Base-by-base conservation (phyloP, 1,140 invertebrate species). In the Drosophila setifemur region DNA sequence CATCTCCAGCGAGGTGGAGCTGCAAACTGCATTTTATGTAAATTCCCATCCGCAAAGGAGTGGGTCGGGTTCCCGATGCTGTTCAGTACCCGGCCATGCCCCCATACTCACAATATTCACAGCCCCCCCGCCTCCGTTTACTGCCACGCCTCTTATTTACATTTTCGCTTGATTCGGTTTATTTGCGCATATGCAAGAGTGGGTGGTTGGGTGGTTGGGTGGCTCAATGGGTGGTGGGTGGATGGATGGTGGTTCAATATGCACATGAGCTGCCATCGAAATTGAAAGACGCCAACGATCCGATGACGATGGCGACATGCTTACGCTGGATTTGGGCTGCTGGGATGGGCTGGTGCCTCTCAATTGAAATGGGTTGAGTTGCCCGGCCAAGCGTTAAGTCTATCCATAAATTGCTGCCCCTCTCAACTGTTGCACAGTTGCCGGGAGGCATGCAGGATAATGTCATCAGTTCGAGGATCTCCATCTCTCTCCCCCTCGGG, bases 161-260 rank as follows among this genome's bases (percentile, higher is more conserved):
- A 85, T 85, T 85, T 85, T 75, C 81, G 81, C 75, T 86, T 85
- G 81, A 85, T 86, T 86, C 81, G 75, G 75, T 86, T 86, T 85
- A 85, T 85, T 81, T 86, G 75, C 76, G 29, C 64, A 79, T 85
- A 86, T 85, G 79, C 39, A 83, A 35, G 14, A 19, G 21, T 26
- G 25, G 45, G 35, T 19, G 18, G 21, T 18, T 12, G 29, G 23
- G 28, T 1, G 12, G 53, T 18, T 6, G 31, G 25, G 21, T 26
- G 25, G 45, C 29, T 19, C 12, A 16, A 12, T 12, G 29, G 23
- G 28, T 1, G 12, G 53, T 18, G 9, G 31, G 25, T 43, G 19
- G 42, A 11, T 19, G 31, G 23, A 40, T 18, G 45, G 26, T 39
- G 12, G 35, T 40, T 39, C 42, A 42, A 57, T 70, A 49, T 71